These are phyloP conservation scores for Priocnemis perturbator DNA, from an alignment of 2,888 invertebrate species.

Conservation along the genomic window DNA sequence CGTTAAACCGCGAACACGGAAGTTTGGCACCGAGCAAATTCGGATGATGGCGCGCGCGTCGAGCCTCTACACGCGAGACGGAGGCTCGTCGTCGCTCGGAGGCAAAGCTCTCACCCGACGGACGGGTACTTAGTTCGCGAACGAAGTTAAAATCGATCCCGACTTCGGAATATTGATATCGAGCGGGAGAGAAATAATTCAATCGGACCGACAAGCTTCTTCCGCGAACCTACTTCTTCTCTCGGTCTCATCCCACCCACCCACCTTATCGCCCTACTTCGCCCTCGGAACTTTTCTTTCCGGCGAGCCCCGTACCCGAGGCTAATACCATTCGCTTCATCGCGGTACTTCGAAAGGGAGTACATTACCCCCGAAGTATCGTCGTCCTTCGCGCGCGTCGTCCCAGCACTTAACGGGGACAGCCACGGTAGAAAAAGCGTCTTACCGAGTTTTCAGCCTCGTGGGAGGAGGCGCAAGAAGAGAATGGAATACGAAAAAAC, in stretches of 20 bases:
- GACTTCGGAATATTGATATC: conserved; percentile 43
- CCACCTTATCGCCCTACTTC: conserved; percentile 25
- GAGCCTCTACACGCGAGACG: too few relatives aligned
- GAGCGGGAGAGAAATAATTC: conserved; percentile 47
- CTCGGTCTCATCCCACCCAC: conserved; percentile 13
- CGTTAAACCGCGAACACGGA: conserved; percentile 35
- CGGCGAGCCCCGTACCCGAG: conserved; percentile 33
- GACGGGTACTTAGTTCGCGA: too few relatives aligned
- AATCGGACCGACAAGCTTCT: background rate
- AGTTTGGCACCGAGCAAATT: conserved; percentile 21
- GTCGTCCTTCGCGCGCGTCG: conserved; percentile 24
- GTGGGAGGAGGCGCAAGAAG: conserved; percentile 20
- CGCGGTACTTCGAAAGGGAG: conserved; percentile 29
- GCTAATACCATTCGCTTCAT: conserved; percentile 45
- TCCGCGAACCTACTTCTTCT: conserved; percentile 8
- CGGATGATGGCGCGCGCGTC: too few relatives aligned
- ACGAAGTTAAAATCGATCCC: conserved; percentile 33
- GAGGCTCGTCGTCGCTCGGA: too few relatives aligned
- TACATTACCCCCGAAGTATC: conserved; percentile 20
- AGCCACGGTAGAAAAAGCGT: conserved; percentile 38
- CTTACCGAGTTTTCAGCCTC: conserved; percentile 23
- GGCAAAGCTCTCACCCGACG: too few relatives aligned
- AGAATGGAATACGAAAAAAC: conserved; percentile 6
- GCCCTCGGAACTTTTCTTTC: conserved; percentile 44
- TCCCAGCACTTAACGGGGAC: conserved; percentile 23